phyloP scores from a whole-genome alignment of 2,888 invertebrate genomes.

The Eilema caniola region DNA sequence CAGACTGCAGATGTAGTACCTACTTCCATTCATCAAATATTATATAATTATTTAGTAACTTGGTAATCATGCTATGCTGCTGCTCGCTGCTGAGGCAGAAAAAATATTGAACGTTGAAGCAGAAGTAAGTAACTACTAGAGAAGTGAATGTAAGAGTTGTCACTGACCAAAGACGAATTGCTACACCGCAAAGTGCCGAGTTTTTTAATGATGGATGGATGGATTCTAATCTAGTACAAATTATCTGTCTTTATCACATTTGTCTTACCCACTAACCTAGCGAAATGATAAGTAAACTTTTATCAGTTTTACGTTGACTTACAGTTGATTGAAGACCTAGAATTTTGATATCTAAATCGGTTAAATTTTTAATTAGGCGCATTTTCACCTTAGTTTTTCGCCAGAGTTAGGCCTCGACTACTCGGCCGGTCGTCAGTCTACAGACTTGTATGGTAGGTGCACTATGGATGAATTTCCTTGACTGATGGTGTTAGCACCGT shows the following conservation, averaged over 20 bases:
- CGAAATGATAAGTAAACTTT: slow-evolving; percentile 60
- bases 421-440: background rate
- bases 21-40: background rate
- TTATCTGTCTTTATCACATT: slow-evolving; percentile 39
- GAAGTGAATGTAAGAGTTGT: background rate
- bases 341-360: slow-evolving; percentile 33
- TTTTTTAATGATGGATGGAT: slow-evolving; percentile 1
- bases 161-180: background rate
- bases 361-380: slow-evolving; percentile 25
- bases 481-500: background rate
- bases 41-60: background rate
- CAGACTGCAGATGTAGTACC: background rate
- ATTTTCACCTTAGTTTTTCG: background rate
- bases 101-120: background rate
- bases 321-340: slow-evolving; percentile 71
- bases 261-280: slow-evolving; percentile 78
- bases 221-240: slow-evolving; percentile 8
- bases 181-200: background rate
- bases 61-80: background rate
- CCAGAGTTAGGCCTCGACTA: background rate
- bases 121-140: background rate
- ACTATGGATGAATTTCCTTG: background rate
- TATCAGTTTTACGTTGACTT: slow-evolving; percentile 49
- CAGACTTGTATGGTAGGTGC: background rate
- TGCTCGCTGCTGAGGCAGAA: background rate